phyloP scores from a whole-genome alignment of 37 sponge, comb jelly and placozoan genomes.

The Axinella damicornis region DNA sequence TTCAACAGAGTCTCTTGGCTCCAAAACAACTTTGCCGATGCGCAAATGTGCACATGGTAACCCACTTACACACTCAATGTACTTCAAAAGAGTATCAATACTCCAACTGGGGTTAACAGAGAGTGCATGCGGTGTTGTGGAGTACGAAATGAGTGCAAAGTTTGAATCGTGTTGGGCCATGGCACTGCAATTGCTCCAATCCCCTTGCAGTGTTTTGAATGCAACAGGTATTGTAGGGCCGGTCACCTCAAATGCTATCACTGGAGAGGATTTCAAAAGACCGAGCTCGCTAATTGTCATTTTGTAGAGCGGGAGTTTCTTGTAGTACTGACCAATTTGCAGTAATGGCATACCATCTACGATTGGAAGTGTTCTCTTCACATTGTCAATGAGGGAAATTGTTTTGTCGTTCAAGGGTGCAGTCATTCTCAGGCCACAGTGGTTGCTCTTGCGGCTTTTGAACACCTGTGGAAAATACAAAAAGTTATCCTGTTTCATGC shows the following conservation, averaged over 20 bases:
- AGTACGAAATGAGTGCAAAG: conserved; percentile 31
- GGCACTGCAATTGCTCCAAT: neutral
- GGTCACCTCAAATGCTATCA: conserved; percentile 61
- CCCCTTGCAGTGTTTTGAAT: conserved; percentile 14
- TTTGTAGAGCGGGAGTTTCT: conserved; percentile 32
- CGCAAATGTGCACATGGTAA: conserved; percentile 46
- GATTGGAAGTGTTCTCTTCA: conserved; percentile 42
- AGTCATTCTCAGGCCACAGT: conserved; percentile 19
- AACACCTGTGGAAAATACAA: conserved; percentile 65
- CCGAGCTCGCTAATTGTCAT: conserved; percentile 40
- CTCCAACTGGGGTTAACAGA: conserved; percentile 68
- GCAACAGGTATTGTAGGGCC: conserved; percentile 69
- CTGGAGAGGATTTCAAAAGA: conserved; percentile 6
- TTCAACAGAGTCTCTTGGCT: neutral
- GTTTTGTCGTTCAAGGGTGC: conserved; percentile 14
- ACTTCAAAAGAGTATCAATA: conserved; percentile 53
- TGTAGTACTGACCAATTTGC: neutral
- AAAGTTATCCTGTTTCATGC: conserved; percentile 40
- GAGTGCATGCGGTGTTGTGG: conserved; percentile 36
- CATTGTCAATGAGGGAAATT: conserved; percentile 21
- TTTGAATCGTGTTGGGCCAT: neutral
- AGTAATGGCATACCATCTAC: conserved; percentile 30
- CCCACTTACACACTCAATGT: conserved; percentile 52
- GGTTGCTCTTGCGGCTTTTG: neutral
- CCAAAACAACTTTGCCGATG: neutral